Conservation (phyloP, 1,140 invertebrate genomes). For the Colletes latitarsis region DNA sequence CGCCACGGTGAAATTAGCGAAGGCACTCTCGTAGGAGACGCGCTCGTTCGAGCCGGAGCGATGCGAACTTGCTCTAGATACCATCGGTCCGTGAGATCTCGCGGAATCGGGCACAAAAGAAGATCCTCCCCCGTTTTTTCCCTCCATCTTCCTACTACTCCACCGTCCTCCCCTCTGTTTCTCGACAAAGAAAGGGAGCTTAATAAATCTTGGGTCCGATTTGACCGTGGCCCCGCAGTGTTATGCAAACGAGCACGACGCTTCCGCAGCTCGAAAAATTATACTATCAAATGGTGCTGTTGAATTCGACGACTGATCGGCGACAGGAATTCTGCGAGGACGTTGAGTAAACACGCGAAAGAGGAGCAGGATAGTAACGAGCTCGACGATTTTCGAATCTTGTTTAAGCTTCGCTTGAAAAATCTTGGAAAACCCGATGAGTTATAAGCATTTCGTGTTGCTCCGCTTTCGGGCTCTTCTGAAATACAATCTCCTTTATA, state of each 20-base stretch:
- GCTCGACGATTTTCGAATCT: background rate
- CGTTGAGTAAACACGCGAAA: background rate
- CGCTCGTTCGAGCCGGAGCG: background rate
- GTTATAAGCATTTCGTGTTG: background rate
- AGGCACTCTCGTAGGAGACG: slow-evolving; percentile 46
- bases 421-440: background rate
- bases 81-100: slow-evolving; percentile 14
- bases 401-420: too few relatives aligned
- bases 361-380: background rate
- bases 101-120: slow-evolving; percentile 28
- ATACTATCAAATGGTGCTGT: slow-evolving; percentile 21
- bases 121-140: background rate
- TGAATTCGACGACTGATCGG: slow-evolving; percentile 2
- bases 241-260: slow-evolving; percentile 34
- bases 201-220: slow-evolving; percentile 20
- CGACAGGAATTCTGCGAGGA: background rate
- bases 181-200: background rate
- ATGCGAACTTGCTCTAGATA: slow-evolving; percentile 40
- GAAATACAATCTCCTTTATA: too few relatives aligned
- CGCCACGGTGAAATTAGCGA: slow-evolving; percentile 63
- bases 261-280: slow-evolving; percentile 17
- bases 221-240: background rate
- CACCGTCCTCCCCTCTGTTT: too few relatives aligned
- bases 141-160: background rate
- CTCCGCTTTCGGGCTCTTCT: too few relatives aligned